phyloP scores from a whole-genome alignment of 2,113 vertebrate genomes.

The Hydrochoerus hydrochaeris region DNA sequence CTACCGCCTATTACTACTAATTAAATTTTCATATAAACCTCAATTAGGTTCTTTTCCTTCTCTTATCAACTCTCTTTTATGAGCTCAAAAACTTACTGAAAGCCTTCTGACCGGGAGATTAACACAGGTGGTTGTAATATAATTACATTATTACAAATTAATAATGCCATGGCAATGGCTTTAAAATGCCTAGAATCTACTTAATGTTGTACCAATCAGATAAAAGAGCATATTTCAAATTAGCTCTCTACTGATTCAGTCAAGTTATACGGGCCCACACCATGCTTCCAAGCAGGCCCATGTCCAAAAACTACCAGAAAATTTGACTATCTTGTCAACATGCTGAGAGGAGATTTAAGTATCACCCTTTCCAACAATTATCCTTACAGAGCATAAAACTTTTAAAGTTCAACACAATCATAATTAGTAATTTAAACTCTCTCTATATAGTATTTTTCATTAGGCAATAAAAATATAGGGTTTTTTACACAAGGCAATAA shows the following conservation, averaged over 20 bases:
- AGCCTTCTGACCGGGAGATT: constrained; percentile 9
- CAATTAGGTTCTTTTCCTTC: background rate
- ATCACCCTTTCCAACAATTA: background rate
- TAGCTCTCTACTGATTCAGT: constrained; percentile 3
- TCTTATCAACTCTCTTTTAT: background rate
- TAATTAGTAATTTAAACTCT: background rate
- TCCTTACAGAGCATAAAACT: background rate
- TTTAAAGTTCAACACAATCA: background rate
- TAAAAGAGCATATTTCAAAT: background rate
- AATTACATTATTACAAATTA: constrained; percentile 18
- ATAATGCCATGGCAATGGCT: background rate
- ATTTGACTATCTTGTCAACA: background rate
- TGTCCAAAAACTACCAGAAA: background rate
- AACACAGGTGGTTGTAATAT: background rate
- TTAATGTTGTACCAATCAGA: background rate
- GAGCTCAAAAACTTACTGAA: background rate
- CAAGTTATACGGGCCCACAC: background rate
- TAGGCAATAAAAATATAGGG: background rate
- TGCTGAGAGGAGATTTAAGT: background rate
- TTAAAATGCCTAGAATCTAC: background rate
- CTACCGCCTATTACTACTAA: background rate
- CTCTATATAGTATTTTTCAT: constrained; percentile 16
- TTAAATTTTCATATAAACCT: constrained; percentile 30
- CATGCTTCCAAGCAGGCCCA: background rate
- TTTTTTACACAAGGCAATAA: constrained; percentile 16